phyloP scores from a whole-genome alignment of 2,113 vertebrate genomes.

The Hippocampus guttulatus region DNA sequence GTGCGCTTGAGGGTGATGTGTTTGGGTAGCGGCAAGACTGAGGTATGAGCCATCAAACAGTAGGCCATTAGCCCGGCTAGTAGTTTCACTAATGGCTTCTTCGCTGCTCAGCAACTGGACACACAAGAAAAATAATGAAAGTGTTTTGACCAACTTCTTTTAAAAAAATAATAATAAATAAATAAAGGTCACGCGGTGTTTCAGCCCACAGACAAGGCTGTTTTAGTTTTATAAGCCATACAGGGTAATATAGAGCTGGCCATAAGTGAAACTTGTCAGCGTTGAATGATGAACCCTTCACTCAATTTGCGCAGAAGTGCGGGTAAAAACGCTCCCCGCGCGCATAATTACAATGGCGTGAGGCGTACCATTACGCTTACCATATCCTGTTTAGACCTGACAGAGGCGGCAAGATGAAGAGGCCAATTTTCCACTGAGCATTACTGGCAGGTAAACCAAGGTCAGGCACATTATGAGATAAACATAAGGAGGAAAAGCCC shows the following conservation, averaged over 20 bases:
- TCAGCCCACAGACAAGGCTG: slow-evolving; percentile 31
- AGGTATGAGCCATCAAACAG: slow-evolving; percentile 68
- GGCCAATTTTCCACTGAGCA: slow-evolving; percentile 30
- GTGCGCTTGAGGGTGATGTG: slow-evolving; percentile 21
- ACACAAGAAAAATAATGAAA: slow-evolving; percentile 40
- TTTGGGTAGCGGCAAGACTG: slow-evolving; percentile 32
- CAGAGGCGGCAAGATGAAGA: slow-evolving; percentile 37
- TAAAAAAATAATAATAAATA: slow-evolving; percentile 34
- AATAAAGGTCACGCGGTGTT: slow-evolving; percentile 7
- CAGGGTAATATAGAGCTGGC: slow-evolving; percentile 31
- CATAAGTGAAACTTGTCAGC: slow-evolving; percentile 33
- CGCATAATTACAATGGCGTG: slow-evolving; percentile 10
- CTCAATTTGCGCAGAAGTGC: slow-evolving; percentile 29
- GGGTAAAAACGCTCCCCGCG: slow-evolving; percentile 17
- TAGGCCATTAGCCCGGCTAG: slow-evolving; percentile 39
- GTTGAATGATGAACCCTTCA: slow-evolving; percentile 38
- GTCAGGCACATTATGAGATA: slow-evolving; percentile 59
- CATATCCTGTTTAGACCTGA: slow-evolving; percentile 20
- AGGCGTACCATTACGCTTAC: slow-evolving; percentile 11
- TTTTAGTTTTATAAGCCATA: slow-evolving; percentile 29
- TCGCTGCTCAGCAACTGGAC: slow-evolving; percentile 56
- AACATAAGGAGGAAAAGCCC: slow-evolving; percentile 58
- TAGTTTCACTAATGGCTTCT: slow-evolving; percentile 32
- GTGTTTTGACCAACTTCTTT: slow-evolving; percentile 23
- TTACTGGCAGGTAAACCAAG: slow-evolving; percentile 50